Evolutionary conservation across 2,797 vertebrate species (phyloP), one percentile per base, ranked within the genome.

Genomic region (Gallirallus australis): DNA sequence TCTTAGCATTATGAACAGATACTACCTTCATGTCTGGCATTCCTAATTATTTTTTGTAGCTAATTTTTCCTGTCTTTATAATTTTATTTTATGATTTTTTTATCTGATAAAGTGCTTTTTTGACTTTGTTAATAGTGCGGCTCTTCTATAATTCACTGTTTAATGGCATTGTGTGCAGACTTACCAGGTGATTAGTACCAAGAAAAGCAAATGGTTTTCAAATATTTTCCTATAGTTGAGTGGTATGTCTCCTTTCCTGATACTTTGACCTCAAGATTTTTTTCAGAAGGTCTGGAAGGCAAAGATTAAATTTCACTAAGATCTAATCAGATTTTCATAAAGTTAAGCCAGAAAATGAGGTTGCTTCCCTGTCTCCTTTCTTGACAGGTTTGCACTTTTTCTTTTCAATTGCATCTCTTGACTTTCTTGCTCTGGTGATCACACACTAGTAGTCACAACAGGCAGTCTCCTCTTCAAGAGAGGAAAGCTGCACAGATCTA

Each of bases 291-390:
- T 53, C 75, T 89, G 66, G 66, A 91, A 95, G 19, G 60, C 68
- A 73, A 59, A 79, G 63, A 94, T 88, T 91, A 87, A 89, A 80
- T 90, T 93, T 95, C 37, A 13, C 60, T 48, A 16, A 50, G 23
- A 30, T 57, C 42, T 92, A 68, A 94, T 94, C 69, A 88, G 54
- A 63, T 70, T 76, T 93, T 89, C 48, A 39, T 57, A 3, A 89
- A 72, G 53, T 57, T 83, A 76, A 92, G 28, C 12, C 35, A 86
- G 81, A 92, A 86, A 75, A 89, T 15, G 48, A 65, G 37, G 39
- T 65, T 91, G 21, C 12, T 83, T 52, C 31, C 18, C 18, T 78
- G 57, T 91, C 71, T 95, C 60, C 8, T 2, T 82, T 71, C 94
- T 75, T 90, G 52, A 48, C 33, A 1, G 0, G 10, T 25, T 92